Evolutionary conservation across 1,140 invertebrate species (phyloP), one percentile per base, ranked within the genome.

Genomic region (Chironomus striatipennis): DNA sequence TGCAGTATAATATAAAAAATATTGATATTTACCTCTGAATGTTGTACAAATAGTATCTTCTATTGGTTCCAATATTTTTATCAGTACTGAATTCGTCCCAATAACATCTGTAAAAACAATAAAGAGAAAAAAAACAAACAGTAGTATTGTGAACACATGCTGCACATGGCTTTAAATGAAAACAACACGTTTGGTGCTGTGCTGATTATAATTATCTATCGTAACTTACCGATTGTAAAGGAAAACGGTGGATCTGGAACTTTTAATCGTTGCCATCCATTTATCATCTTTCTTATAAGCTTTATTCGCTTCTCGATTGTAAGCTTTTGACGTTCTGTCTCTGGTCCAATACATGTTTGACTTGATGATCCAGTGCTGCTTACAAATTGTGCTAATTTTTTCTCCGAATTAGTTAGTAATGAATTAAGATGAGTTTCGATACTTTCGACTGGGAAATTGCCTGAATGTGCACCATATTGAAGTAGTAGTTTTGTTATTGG

Each of bases 401-500:
- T 74, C 43, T 74, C n/a, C 7, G 18, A 4, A 18, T 21, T 72
- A 1, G n/a, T 6, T n/a, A 72, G 8, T 15, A 42, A 34, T 7
- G 15, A 73, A n/a, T 21, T 21, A 42, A 75, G 10, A 21, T 20
- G 10, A 34, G 9, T 17, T n/a, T 21, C 18, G 6, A 74, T 57
- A 24, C 47, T 57, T 6, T 74, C 43, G 6, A 15, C n/a, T 20
- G 73, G 43, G 57, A 57, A 64, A 65, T 89, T 90, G 77, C 93
- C 93, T 84, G 97, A 95, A 75, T 90, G 90, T 24, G 94, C 96
- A 70, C 95, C 95, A 81, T 93, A 91, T 75, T 91, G 87, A 76
- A 96, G 88, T 47, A 98, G 85, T 87, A 96, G 91, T 81, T 92
- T 95, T 73, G 92, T 92, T 80, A 98, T 88, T 57, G 90, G 87